Conservation (phyloP, 2,888 invertebrate species). For the Neuroscelio doddi region DNA sequence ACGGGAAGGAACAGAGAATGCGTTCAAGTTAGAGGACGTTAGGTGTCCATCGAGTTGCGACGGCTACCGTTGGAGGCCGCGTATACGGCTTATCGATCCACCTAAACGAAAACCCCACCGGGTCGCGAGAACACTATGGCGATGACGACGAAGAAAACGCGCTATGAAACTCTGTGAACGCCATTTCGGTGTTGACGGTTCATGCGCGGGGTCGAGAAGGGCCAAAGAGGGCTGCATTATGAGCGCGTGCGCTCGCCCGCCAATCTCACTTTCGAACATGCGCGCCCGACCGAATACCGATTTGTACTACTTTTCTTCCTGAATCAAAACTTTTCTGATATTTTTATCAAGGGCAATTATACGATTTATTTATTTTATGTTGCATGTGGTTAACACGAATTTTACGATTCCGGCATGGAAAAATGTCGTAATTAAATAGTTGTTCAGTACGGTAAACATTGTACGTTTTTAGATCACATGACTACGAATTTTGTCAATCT, state of each 20-base stretch:
- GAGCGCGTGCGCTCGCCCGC: slow-evolving; percentile 2
- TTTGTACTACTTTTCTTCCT: slow-evolving; percentile 23
- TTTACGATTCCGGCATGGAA: too few relatives aligned
- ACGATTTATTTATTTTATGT: too few relatives aligned
- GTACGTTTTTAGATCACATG: too few relatives aligned
- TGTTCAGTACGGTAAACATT: too few relatives aligned
- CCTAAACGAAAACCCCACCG: slow-evolving; percentile 8
- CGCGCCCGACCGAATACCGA: slow-evolving; percentile 36
- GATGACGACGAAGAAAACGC: slow-evolving; percentile 6
- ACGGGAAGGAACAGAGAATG: background rate
- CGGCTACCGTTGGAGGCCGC: slow-evolving; percentile 4
- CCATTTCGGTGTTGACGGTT: background rate
- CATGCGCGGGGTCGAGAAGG: background rate
- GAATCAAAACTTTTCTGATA: background rate
- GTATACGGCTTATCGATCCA: slow-evolving; percentile 11
- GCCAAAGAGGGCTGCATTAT: background rate
- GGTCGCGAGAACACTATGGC: slow-evolving; percentile 5
- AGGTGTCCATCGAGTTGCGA: slow-evolving; percentile 8
- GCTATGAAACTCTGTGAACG: background rate
- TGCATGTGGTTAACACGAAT: too few relatives aligned
- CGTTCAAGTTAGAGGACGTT: slow-evolving; percentile 7
- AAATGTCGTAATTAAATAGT: too few relatives aligned
- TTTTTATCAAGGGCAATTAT: too few relatives aligned
- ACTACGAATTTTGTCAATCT: too few relatives aligned
- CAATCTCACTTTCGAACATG: slow-evolving; percentile 19